These are phyloP conservation scores for Eumaeus atala DNA, from an alignment of 1,140 invertebrate species.

Conservation along the genomic window DNA sequence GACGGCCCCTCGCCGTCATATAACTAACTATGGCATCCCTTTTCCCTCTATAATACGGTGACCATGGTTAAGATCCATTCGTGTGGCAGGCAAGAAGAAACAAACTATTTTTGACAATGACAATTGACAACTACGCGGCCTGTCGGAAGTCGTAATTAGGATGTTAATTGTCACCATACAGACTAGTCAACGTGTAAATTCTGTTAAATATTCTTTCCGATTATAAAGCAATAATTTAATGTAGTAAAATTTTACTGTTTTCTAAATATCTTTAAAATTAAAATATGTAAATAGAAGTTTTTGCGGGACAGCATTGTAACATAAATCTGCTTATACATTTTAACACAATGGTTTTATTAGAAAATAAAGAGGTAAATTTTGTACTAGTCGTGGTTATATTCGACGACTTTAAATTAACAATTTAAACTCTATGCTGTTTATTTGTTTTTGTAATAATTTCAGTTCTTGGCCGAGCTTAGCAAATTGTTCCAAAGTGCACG, in stretches of 20 bases:
- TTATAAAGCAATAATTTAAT: neutral
- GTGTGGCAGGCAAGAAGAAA: no score
- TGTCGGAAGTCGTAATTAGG: neutral
- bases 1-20: no score
- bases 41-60: neutral
- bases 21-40: no score
- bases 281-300: no score
- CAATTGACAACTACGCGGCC: constrained; percentile 13
- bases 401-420: constrained; percentile 8
- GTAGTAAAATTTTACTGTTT: neutral
- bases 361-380: constrained; percentile 78
- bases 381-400: no score
- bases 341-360: constrained; percentile 78
- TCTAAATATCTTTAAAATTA: no score
- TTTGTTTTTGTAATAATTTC: constrained; percentile 65
- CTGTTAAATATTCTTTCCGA: neutral
- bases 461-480: constrained; percentile 80
- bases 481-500: constrained; percentile 81
- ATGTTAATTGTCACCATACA: no score
- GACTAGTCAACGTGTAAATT: constrained; percentile 23
- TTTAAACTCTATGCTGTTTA: constrained; percentile 26
- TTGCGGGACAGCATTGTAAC: neutral
- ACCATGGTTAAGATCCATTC: no score
- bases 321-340: neutral
- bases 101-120: constrained; percentile 8